These are phyloP conservation scores for Carcharodon carcharias DNA, from an alignment of 2,797 vertebrate genomes.

Conservation along the genomic window DNA sequence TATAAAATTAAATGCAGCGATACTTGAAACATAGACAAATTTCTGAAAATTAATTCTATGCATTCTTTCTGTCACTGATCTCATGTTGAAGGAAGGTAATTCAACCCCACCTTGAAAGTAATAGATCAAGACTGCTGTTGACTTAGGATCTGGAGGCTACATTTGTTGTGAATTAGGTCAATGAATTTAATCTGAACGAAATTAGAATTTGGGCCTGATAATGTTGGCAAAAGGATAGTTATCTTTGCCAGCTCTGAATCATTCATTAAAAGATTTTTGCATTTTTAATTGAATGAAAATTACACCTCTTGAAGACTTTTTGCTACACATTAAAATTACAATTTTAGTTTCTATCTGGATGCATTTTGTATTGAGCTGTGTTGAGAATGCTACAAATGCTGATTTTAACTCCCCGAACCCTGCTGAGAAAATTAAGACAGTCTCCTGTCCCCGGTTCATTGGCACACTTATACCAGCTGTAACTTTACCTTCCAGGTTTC, in stretches of 20 bases:
- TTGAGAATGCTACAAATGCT: background rate
- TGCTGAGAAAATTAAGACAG: background rate
- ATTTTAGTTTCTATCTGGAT: background rate
- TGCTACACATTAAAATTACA: background rate
- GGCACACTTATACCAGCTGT: background rate
- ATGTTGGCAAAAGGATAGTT: background rate
- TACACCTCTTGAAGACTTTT: background rate
- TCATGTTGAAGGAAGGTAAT: background rate
- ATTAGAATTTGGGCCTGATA: background rate
- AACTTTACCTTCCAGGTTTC: background rate
- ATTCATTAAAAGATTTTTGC: background rate
- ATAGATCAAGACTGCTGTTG: background rate
- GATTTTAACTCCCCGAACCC: background rate
- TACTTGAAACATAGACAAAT: background rate
- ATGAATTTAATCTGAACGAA: background rate
- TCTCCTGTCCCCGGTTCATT: background rate
- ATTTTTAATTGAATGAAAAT: background rate
- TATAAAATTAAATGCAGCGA: background rate
- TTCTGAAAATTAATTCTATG: background rate
- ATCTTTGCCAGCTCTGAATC: background rate
- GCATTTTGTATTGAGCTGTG: background rate
- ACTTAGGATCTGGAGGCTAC: background rate
- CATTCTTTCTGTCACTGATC: background rate
- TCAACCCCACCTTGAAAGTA: background rate
- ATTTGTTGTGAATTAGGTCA: background rate